phyloP scores from a whole-genome alignment of 2,888 invertebrate genomes.

The Priocnemis perturbator region DNA sequence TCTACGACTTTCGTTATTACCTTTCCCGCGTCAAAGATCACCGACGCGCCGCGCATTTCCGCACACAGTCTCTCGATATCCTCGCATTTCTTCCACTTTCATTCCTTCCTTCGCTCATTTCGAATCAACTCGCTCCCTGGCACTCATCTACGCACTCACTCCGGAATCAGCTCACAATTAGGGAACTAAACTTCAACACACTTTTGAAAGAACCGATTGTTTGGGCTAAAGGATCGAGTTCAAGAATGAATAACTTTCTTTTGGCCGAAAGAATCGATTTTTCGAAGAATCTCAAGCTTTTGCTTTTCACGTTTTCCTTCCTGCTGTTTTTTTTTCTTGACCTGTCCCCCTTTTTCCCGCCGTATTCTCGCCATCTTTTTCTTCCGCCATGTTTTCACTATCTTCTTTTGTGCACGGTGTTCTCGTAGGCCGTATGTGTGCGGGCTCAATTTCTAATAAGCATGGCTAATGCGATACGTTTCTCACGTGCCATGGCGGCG shows the following conservation, averaged over 20 bases:
- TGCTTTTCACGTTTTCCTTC: constrained; percentile 1
- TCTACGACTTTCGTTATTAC: constrained; percentile 32
- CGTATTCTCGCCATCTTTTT: not conserved
- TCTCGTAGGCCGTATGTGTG: too few species aligned
- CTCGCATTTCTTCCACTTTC: not conserved
- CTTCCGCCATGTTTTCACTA: too few species aligned
- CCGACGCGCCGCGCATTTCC: constrained; percentile 24
- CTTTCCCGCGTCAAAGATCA: constrained; percentile 22
- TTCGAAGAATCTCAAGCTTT: too few species aligned
- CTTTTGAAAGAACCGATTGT: too few species aligned
- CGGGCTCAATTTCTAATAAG: constrained; percentile 44
- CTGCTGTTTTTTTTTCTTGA: too few species aligned
- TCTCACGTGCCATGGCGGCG: constrained; percentile 39
- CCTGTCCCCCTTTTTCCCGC: not conserved
- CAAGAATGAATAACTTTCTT: too few species aligned
- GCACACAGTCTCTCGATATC: too few species aligned
- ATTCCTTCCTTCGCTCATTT: not conserved
- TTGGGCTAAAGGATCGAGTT: too few species aligned
- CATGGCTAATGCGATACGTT: constrained; percentile 44
- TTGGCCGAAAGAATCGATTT: too few species aligned
- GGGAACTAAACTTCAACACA: too few species aligned
- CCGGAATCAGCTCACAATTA: too few species aligned
- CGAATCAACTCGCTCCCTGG: not conserved
- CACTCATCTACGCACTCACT: not conserved
- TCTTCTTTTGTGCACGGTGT: too few species aligned